Conservation (phyloP, 2,888 invertebrate genomes). For the Acutogordius australiensis region DNA sequence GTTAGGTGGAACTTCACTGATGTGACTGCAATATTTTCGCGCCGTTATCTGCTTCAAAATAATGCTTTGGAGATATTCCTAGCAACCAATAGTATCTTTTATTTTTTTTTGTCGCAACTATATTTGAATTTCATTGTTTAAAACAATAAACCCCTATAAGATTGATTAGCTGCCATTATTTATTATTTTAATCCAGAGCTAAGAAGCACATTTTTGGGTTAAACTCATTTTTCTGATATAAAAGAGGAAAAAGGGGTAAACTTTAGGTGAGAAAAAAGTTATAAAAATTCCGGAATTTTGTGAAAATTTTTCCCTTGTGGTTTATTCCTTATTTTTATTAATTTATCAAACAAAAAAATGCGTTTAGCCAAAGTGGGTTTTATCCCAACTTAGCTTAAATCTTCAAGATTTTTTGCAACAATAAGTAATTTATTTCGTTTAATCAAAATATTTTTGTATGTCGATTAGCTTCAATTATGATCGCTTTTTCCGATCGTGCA, state of each 20-base stretch:
- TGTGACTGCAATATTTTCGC: constrained; percentile 85
- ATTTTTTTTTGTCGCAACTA: too few species aligned
- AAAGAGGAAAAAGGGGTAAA: too few species aligned
- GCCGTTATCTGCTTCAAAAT: constrained; percentile 78
- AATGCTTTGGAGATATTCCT: constrained; percentile 83
- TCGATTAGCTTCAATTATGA: constrained; percentile 74
- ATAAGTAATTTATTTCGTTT: too few species aligned
- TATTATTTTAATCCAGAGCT: too few species aligned
- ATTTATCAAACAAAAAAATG: not conserved
- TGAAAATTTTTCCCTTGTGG: constrained; percentile 2
- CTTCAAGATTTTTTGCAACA: constrained; percentile 10
- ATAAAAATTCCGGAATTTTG: not conserved
- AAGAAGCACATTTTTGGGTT: too few species aligned
- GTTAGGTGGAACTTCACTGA: constrained; percentile 99
- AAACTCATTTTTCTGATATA: too few species aligned
- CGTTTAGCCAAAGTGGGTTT: too few species aligned
- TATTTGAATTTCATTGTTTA: too few species aligned
- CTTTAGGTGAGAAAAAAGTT: too few species aligned
- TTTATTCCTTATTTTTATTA: not conserved
- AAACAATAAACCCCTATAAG: too few species aligned
- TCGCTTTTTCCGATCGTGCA: constrained; percentile 80
- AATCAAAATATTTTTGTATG: too few species aligned
- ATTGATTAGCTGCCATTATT: too few species aligned
- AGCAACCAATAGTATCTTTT: constrained; percentile 84
- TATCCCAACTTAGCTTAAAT: not conserved